A percentile compares a stretch with the other conserved stretches of the same genome.
Conservation (phyloP, 2,797 vertebrate genomes). For the Natrix natrix region DNA sequence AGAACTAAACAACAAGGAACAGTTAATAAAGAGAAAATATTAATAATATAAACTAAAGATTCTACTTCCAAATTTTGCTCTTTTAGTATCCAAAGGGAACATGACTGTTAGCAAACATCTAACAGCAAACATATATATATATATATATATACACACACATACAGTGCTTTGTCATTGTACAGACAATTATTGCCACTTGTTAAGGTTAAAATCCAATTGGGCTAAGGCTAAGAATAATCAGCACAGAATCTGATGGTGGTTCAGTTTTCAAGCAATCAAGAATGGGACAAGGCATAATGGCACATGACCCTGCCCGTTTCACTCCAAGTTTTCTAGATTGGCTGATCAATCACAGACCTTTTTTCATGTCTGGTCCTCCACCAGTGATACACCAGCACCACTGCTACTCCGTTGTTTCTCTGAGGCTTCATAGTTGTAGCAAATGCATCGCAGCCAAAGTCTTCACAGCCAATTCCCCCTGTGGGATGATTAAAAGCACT, state of each 20-base stretch:
- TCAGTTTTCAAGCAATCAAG: not conserved
- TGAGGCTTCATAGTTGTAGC: no score
- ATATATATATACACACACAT: no score
- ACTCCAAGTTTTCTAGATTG: not conserved
- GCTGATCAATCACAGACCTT: not conserved
- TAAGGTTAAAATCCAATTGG: not conserved
- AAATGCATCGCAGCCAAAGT: no score
- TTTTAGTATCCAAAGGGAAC: not conserved
- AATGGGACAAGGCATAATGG: not conserved
- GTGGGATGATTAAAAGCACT: no score
- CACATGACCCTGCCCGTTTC: not conserved
- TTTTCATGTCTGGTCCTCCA: not conserved
- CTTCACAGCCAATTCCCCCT: no score
- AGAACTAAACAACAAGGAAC: not conserved
- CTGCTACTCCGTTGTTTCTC: not conserved
- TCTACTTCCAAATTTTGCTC: not conserved
- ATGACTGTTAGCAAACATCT: not conserved
- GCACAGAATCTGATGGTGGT: not conserved
- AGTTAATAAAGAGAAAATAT: not conserved
- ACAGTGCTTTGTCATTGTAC: not conserved
- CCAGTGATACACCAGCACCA: not conserved
- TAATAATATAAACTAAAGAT: not conserved
- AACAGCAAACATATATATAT: no score
- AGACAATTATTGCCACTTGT: not conserved
- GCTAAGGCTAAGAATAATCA: not conserved